Evolutionary conservation across 2,888 invertebrate species (phyloP), one percentile per base, ranked within the genome.

Genomic region (Furcula furcula): DNA sequence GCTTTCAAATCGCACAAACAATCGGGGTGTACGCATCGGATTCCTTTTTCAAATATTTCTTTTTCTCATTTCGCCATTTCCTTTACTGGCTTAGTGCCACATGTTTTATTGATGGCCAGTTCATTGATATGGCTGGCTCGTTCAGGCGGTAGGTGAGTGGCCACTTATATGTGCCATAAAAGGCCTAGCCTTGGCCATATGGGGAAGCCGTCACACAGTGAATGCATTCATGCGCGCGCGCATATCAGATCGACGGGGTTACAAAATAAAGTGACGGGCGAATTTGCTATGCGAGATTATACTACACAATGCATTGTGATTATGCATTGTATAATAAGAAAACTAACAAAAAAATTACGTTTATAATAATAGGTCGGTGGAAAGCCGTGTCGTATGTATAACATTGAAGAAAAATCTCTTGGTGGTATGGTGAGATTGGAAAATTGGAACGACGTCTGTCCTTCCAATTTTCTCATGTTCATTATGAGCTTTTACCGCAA

Each of bases 81-180:
- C 87, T 88, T 87, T 86, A 73, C 79, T 82, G 87, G 85, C 83
- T 72, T 63, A 73, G 72, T 76, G 84, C 82, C 85, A 83, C 81
- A 88, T 87, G 88, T 88, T 87, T 87, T 87, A 88, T 88, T 87
- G 87, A 88, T 87, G 81, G 80, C 66, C 77, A 75, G 86, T 87
- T 87, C 87, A 88, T 88, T 88, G 88, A 88, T 88, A 88, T 88
- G 81, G 76, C 77, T 81, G 76, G 73, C 86, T 86, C 86, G 88
- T 88, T 87, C 85, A 85, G 79, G 60, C 67, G 76, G 76, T 77
- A 81, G 87, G 86, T 85, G 87, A 88, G 80, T 88, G 86, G 76
- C 86, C 87, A 88, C 86, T 88, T 88, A 88, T 74, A 78, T 75
- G 75, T 66, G 67, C 88, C 87, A 76, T 88, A 88, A 83, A 88